These are phyloP conservation scores for Potamarius usumacintae DNA, from an alignment of 2,113 vertebrate species.

Conservation along the genomic window DNA sequence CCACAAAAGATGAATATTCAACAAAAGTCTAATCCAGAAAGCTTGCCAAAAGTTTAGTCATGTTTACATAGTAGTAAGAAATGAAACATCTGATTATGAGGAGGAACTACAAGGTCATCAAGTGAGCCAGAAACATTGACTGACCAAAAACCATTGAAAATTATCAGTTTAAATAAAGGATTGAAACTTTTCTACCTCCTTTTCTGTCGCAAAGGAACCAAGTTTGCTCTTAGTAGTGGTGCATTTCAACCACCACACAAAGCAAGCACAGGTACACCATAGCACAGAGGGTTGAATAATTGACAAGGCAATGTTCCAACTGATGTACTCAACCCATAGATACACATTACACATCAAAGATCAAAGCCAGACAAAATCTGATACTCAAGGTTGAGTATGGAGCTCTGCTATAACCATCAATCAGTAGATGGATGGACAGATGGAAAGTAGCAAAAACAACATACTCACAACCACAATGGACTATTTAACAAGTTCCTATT, in stretches of 20 bases:
- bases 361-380: conserved; percentile 5
- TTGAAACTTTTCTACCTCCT: not conserved
- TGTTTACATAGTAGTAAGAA: not conserved
- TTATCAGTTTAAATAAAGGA: not conserved
- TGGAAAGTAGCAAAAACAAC: not conserved
- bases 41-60: not conserved
- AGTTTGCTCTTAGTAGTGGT: not conserved
- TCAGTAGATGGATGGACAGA: not conserved
- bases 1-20: not conserved
- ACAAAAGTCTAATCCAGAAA: not conserved
- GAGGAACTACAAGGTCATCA: not conserved
- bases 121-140: not conserved
- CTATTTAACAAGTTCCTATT: not conserved
- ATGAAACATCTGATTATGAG: not conserved
- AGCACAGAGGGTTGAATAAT: not conserved
- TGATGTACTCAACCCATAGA: not conserved
- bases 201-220: not conserved
- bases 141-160: not conserved
- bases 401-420: not conserved
- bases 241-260: not conserved
- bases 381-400: not conserved
- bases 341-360: not conserved
- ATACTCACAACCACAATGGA: not conserved
- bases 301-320: not conserved
- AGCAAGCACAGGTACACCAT: not conserved